Percentiles rank a stretch among this genome's conserved stretches.
Conservation (phyloP, 2,888 invertebrate species). For the Nysson spinosus region DNA sequence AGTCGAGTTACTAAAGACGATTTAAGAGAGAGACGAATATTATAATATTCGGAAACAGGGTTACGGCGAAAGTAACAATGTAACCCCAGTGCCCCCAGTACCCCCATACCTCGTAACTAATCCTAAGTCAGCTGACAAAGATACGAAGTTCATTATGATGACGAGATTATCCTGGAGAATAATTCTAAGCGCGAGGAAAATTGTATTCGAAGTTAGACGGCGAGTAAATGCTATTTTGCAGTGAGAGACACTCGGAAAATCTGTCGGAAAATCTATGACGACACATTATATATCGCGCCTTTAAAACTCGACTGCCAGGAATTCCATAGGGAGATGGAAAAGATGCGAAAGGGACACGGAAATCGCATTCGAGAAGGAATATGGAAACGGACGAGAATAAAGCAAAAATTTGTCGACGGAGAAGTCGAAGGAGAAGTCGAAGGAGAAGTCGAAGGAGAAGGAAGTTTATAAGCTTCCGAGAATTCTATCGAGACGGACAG, state of each 20-base stretch:
- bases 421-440: not conserved
- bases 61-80: too few relatives aligned
- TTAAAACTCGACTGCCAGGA: constrained; percentile 2
- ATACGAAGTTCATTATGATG: too few relatives aligned
- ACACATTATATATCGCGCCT: constrained; percentile 14
- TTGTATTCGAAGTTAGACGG: constrained; percentile 1
- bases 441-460: not conserved
- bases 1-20: too few relatives aligned
- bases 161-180: too few relatives aligned
- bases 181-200: constrained; percentile 9
- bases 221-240: constrained; percentile 29
- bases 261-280: constrained; percentile 12
- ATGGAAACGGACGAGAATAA: not conserved
- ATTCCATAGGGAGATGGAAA: not conserved
- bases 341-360: not conserved
- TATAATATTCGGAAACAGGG: too few relatives aligned
- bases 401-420: constrained; percentile 4
- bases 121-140: too few relatives aligned
- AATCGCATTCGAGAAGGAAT: constrained; percentile 5
- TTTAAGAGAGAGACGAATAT: too few relatives aligned
- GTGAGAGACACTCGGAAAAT: too few relatives aligned
- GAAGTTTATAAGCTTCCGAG: not conserved
- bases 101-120: too few relatives aligned
- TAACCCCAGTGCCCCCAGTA: too few relatives aligned
- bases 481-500: not conserved